Evolutionary conservation across 2,797 vertebrate species (phyloP), one percentile per base, ranked within the genome.

Genomic region (Hemibagrus guttatus): DNA sequence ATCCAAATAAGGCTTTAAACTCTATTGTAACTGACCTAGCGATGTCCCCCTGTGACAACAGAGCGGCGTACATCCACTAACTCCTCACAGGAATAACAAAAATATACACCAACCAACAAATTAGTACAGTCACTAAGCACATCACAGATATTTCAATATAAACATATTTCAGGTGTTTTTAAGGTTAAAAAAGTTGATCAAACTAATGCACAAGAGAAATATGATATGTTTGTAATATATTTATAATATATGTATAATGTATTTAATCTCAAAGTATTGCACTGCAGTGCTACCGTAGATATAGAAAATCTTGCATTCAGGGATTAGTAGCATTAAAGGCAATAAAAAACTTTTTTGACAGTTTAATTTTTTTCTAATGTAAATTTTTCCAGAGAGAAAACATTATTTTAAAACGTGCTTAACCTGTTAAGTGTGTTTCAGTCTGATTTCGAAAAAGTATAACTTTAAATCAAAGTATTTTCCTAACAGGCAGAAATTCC

Each of bases 181-280:
- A 23, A 61, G 12, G 23, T 63, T 2, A 61, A 61, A 21, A 26
- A 59, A 59, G 16, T 17, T 17, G 54, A 56, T 56, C 54, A 56
- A 56, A 12, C 14, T 16, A 56, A 59, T 59, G 21, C 58, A 7
- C 21, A 21, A 66, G 64, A 66, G 14, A 68, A 68, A 19, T 14
- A 17, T 35, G 58, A 59, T 59, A 68, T 35, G 28, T 68, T 68
- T 68, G n/a, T 21, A 19, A 19, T 39, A 19, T 39, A 17, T 39
- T 39, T 39, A 23, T 83, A 79, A 72, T 81, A 63, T 56, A 64
- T 59, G 61, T n/a, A 12, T 63, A 13, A 71, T 76, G 46, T 82
- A 13, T 54, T 88, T 83, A 61, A 61, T 63, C 63, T 76, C 69
- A 39, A 39, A 42, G 23, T 46, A n/a, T 28, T 66, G 31, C n/a